phyloP scores from a whole-genome alignment of 2,797 vertebrate species.

The Phrynocephalus vlangalii region DNA sequence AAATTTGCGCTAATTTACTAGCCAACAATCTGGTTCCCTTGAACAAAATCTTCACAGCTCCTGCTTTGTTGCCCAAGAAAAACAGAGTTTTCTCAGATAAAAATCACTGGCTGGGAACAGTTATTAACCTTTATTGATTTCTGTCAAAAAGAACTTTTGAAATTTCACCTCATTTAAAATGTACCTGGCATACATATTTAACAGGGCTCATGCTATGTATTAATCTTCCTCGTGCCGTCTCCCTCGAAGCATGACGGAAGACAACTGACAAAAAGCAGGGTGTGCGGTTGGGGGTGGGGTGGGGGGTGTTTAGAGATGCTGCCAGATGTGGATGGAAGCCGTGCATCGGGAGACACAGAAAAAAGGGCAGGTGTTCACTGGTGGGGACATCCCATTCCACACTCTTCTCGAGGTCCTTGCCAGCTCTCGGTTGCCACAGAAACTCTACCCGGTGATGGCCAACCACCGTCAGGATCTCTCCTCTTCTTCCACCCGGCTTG shows the following conservation, averaged over 20 bases:
- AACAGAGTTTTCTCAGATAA: rapidly evolving
- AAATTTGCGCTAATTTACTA: background rate
- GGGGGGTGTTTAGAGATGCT: conserved; percentile 19
- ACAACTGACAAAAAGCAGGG: conserved; percentile 48
- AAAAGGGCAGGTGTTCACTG: conserved; percentile 51
- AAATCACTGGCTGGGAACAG: background rate
- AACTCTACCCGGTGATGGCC: conserved; percentile 73
- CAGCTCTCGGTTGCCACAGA: conserved; percentile 74
- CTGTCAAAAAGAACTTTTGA: background rate
- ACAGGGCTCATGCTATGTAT: conserved; percentile 48
- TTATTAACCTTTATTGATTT: conserved; percentile 54
- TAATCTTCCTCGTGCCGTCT: conserved; percentile 34
- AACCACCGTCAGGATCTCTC: conserved; percentile 70
- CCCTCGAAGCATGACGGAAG: conserved; percentile 54
- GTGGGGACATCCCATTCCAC: conserved; percentile 62
- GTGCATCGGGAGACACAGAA: conserved; percentile 36
- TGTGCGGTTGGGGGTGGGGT: too few species aligned
- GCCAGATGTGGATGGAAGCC: conserved; percentile 54
- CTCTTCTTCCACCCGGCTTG: conserved; percentile 70
- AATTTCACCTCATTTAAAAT: conserved; percentile 5
- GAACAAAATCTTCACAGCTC: rapidly evolving
- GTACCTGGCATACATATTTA: conserved; percentile 32
- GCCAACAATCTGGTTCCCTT: background rate
- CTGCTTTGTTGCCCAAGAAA: background rate
- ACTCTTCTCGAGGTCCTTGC: conserved; percentile 57